These are phyloP conservation scores for Falcaria lacertinaria DNA, from an alignment of 2,888 invertebrate species.

Conservation along the genomic window DNA sequence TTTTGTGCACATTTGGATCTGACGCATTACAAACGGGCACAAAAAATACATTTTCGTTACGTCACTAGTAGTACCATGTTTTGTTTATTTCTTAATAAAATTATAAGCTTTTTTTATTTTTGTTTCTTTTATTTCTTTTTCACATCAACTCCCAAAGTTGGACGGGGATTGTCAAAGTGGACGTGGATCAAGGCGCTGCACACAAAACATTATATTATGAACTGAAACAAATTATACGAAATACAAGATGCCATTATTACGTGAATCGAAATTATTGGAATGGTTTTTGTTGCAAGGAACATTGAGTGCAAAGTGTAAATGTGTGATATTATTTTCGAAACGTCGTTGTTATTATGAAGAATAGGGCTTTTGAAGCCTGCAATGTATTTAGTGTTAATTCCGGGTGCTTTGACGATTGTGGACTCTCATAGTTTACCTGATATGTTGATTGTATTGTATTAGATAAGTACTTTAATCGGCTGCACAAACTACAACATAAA, in stretches of 20 bases:
- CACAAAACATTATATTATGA: constrained; percentile 49
- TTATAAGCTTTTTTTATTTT: constrained; percentile 42
- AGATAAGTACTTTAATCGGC: constrained; percentile 54
- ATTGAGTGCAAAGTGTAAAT: constrained; percentile 69
- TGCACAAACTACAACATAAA: constrained; percentile 23
- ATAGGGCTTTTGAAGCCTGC: constrained; percentile 73
- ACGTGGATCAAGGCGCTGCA: constrained; percentile 73
- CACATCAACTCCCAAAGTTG: constrained; percentile 43
- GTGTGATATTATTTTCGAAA: constrained; percentile 76
- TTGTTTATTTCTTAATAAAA: constrained; percentile 51
- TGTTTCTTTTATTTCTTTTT: constrained; percentile 45
- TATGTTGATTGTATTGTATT: constrained; percentile 71
- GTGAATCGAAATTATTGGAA: constrained; percentile 45
- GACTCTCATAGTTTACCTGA: constrained; percentile 67
- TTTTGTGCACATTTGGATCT: constrained; percentile 26
- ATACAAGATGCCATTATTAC: constrained; percentile 47
- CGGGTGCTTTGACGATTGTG: constrained; percentile 80
- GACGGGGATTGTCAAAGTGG: constrained; percentile 74
- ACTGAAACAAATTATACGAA: constrained; percentile 52
- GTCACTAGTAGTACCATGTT: constrained; percentile 38
- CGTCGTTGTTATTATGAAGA: constrained; percentile 56
- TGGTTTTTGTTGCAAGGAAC: constrained; percentile 49
- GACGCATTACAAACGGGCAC: constrained; percentile 18
- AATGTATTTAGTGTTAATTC: constrained; percentile 75
- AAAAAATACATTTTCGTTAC: constrained; percentile 34